Evolutionary conservation across 2,113 vertebrate species (phyloP).

Genomic region (Eurystomus gularis): DNA sequence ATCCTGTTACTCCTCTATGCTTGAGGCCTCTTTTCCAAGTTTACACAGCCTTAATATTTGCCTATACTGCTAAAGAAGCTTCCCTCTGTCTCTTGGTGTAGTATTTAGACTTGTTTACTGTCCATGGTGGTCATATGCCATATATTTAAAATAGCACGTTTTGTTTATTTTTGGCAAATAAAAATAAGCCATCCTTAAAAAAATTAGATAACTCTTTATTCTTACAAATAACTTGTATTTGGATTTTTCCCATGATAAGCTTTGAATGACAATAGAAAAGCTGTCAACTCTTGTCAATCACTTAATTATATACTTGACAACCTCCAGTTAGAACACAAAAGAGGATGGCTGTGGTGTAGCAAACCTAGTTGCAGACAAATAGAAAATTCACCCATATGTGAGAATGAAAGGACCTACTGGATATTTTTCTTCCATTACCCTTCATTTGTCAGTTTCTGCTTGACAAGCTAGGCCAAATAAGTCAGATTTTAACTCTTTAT

Average conservation of each 20-base stretch:
- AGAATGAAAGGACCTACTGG: constrained; percentile 30
- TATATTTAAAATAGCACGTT: background rate
- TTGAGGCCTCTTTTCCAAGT: background rate
- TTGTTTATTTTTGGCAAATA: background rate
- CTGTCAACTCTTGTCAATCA: constrained; percentile 67
- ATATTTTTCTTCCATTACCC: constrained; percentile 60
- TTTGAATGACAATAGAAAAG: constrained; percentile 46
- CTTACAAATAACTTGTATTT: background rate
- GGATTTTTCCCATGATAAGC: constrained; percentile 39
- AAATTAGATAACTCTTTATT: constrained; percentile 1
- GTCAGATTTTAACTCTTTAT: constrained; percentile 27
- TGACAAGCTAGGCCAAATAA: constrained; percentile 38
- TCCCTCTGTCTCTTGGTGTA: background rate
- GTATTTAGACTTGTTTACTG: background rate
- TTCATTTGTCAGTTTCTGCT: constrained; percentile 57
- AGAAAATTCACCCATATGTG: constrained; percentile 55
- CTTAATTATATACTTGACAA: constrained; percentile 47
- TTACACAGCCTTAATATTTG: background rate
- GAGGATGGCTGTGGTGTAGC: background rate
- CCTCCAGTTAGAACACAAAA: constrained; percentile 47
- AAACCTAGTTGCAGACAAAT: constrained; percentile 70
- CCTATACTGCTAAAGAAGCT: background rate
- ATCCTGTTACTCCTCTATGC: background rate
- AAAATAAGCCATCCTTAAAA: background rate
- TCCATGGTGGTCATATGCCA: background rate